phyloP scores from a whole-genome alignment of 1,140 invertebrate genomes.

The Xylocopa sonorina region DNA sequence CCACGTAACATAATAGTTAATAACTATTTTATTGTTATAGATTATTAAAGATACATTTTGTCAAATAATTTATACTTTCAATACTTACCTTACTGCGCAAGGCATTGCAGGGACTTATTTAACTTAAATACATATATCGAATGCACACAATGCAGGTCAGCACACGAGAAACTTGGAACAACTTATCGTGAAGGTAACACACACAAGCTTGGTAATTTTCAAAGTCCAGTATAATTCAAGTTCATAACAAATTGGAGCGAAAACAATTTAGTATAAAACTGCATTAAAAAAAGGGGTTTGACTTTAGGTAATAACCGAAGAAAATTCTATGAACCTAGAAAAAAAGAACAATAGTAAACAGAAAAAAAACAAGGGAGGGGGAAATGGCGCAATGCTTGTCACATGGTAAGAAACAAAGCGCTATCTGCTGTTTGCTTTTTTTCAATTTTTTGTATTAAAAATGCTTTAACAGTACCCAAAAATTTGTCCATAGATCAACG shows the following conservation, averaged over 20 bases:
- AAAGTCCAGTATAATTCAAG: constrained; percentile 35
- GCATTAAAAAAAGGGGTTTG: constrained; percentile 1
- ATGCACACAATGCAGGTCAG: not conserved
- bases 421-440: constrained; percentile 45
- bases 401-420: constrained; percentile 44
- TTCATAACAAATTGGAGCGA: constrained; percentile 22
- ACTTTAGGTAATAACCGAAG: constrained; percentile 5
- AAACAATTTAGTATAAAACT: constrained; percentile 34
- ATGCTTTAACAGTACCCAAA: constrained; percentile 76
- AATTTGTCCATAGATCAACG: constrained; percentile 70
- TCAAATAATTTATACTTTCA: not conserved
- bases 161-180: not conserved
- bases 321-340: constrained; percentile 4
- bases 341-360: not conserved
- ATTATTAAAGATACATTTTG: not conserved
- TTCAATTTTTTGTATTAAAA: constrained; percentile 75
- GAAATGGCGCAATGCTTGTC: constrained; percentile 16
- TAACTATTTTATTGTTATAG: not conserved
- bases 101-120: not conserved
- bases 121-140: not conserved
- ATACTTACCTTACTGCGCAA: constrained; percentile 34
- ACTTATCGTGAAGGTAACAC: constrained; percentile 9
- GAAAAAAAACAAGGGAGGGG: not conserved
- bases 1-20: not conserved
- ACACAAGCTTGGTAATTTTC: not conserved